phyloP scores from a whole-genome alignment of 2,113 vertebrate species.

The Eretmodus cyanostictus region DNA sequence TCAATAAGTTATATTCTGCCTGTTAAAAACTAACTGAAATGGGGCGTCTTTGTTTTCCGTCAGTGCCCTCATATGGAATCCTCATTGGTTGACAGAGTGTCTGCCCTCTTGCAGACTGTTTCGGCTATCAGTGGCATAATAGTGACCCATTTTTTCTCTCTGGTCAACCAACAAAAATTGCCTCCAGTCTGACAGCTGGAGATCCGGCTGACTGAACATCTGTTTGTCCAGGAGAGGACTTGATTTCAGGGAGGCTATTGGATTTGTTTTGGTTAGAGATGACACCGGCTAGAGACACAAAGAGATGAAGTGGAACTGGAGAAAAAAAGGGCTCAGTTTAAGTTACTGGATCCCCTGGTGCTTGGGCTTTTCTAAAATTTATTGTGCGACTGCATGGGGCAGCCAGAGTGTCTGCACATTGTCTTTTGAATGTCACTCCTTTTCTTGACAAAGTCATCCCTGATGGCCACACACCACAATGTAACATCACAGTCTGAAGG shows the following conservation, averaged over 20 bases:
- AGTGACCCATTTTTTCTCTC: not conserved
- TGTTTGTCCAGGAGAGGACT: slow-evolving; percentile 32
- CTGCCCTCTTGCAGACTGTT: slow-evolving; percentile 12
- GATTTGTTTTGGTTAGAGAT: slow-evolving; percentile 41
- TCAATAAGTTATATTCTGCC: not conserved
- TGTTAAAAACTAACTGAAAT: not conserved
- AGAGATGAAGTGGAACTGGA: not conserved
- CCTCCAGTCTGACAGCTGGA: slow-evolving; percentile 24
- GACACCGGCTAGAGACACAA: slow-evolving; percentile 12
- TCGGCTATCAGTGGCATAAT: not conserved
- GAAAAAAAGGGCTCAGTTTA: not conserved
- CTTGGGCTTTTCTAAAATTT: not conserved
- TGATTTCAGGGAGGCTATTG: not conserved
- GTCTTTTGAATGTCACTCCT: slow-evolving; percentile 1
- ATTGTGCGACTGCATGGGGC: not conserved
- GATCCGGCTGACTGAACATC: not conserved
- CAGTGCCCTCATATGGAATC: slow-evolving; percentile 5
- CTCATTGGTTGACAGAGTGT: not conserved
- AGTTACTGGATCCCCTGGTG: not conserved
- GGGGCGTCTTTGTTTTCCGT: not conserved
- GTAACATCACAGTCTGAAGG: not conserved
- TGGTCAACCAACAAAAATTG: not conserved
- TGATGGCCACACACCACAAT: not conserved
- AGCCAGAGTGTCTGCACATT: not conserved
- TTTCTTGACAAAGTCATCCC: slow-evolving; percentile 8